Evolutionary conservation across 2,888 invertebrate species (phyloP).

Genomic region (Ellobium chinense): DNA sequence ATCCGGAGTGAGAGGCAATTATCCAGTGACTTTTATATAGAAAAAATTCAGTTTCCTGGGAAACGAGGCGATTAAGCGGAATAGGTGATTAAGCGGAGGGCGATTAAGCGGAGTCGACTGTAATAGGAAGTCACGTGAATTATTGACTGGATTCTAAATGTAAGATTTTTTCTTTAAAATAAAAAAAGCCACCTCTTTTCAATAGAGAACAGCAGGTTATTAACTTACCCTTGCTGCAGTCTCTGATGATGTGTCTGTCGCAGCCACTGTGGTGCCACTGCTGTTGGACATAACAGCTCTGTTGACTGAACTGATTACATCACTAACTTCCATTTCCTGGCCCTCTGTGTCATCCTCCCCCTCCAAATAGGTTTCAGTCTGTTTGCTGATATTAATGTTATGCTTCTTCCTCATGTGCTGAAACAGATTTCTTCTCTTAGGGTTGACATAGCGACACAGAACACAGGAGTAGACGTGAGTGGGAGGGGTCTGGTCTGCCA

Average conservation of each 20-base stretch:
- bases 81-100: too few species aligned
- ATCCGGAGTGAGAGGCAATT: too few species aligned
- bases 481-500: slow-evolving; percentile 71
- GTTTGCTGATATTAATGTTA: slow-evolving; percentile 65
- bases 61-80: too few species aligned
- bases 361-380: neutral
- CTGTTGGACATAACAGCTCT: neutral
- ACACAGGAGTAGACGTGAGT: slow-evolving; percentile 75
- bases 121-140: too few species aligned
- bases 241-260: neutral
- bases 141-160: too few species aligned
- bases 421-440: slow-evolving; percentile 70
- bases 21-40: too few species aligned
- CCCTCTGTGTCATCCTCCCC: slow-evolving; percentile 10
- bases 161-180: too few species aligned
- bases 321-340: slow-evolving; percentile 21
- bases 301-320: slow-evolving; percentile 16
- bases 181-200: too few species aligned
- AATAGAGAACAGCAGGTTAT: too few species aligned
- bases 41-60: too few species aligned
- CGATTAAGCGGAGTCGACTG: too few species aligned
- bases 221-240: slow-evolving; percentile 2
- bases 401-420: slow-evolving; percentile 77
- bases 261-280: neutral
- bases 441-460: slow-evolving; percentile 73